Evolutionary conservation across 2,113 vertebrate species (phyloP).

Genomic region (Cavia aperea): DNA sequence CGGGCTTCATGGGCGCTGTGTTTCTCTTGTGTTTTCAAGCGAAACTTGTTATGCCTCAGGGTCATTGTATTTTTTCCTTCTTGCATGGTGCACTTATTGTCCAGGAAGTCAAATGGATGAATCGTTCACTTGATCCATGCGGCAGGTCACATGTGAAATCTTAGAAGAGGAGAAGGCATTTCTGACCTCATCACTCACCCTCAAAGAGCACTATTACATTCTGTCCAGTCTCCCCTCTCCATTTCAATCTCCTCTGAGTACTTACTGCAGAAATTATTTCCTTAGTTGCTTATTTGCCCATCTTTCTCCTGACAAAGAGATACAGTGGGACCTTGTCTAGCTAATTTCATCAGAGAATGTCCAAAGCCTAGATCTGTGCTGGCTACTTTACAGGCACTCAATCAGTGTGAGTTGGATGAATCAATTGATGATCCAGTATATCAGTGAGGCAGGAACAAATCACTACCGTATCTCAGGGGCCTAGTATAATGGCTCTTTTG

Average conservation of each 20-base stretch:
- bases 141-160: background rate
- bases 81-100: background rate
- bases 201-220: background rate
- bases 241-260: background rate
- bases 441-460: conserved; percentile 8
- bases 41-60: background rate
- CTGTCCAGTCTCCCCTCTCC: background rate
- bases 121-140: background rate
- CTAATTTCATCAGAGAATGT: conserved; percentile 25
- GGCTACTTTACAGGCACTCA: background rate
- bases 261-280: background rate
- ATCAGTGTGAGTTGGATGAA: background rate
- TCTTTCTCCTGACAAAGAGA: conserved; percentile 23
- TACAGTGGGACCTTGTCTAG: background rate
- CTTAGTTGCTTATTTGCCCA: background rate
- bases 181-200: background rate
- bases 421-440: background rate
- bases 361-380: background rate
- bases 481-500: background rate
- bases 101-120: background rate
- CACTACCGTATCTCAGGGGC: background rate
- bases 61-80: background rate
- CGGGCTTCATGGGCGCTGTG: background rate
- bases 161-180: background rate
- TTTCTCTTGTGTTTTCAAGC: background rate